phyloP scores from a whole-genome alignment of 2,797 vertebrate genomes.

The Epinephelus awoara region DNA sequence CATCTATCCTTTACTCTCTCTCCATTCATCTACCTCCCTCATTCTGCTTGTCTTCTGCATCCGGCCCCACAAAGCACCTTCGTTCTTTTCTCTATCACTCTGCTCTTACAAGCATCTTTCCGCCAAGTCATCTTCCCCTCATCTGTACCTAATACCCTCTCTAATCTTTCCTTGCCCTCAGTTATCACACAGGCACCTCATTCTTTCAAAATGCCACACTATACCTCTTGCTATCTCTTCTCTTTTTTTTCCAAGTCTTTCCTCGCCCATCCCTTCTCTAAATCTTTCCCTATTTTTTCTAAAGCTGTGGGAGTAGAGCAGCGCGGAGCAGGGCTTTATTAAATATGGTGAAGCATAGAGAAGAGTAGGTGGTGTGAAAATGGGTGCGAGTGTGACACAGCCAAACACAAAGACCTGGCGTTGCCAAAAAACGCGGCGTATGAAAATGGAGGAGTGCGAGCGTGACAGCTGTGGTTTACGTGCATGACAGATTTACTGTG shows the following conservation, averaged over 20 bases:
- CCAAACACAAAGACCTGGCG: constrained; percentile 42
- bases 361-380: constrained; percentile 61
- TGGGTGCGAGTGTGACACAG: constrained; percentile 39
- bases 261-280: neutral
- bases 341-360: constrained; percentile 60
- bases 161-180: constrained; percentile 31
- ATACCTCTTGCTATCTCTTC: constrained; percentile 12
- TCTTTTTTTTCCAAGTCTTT: neutral
- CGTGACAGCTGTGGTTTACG: constrained; percentile 59
- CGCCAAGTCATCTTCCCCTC: constrained; percentile 40
- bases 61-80: constrained; percentile 21
- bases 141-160: constrained; percentile 38
- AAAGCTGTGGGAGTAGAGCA: constrained; percentile 29
- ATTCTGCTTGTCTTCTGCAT: constrained; percentile 1
- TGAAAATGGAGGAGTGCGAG: constrained; percentile 46
- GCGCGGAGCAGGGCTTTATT: constrained; percentile 42
- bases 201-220: constrained; percentile 11
- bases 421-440: constrained; percentile 40
- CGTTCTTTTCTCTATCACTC: constrained; percentile 31
- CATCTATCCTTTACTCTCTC: constrained; percentile 30
- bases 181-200: constrained; percentile 32
- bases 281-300: neutral
- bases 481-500: constrained; percentile 63
- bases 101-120: constrained; percentile 29
- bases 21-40: constrained; percentile 10